Evolutionary conservation across 2,888 invertebrate species (phyloP).

Genomic region (Rotaria macrura): DNA sequence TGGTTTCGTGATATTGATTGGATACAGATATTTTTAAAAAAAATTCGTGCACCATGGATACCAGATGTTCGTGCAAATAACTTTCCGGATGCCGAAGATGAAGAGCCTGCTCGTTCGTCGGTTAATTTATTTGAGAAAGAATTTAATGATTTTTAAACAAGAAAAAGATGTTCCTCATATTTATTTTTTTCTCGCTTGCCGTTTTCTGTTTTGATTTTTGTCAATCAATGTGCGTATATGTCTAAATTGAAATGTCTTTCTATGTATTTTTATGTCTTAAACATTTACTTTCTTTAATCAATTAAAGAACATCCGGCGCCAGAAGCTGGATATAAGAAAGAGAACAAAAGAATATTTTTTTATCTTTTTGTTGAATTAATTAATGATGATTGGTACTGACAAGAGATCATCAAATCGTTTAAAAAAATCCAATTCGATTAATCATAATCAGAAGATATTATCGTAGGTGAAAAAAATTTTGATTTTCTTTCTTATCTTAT

Average conservation of each 20-base stretch:
- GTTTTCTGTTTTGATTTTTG: neutral
- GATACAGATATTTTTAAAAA: constrained; percentile 97
- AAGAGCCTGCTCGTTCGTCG: constrained; percentile 91
- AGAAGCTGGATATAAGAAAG: neutral
- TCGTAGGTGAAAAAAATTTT: neutral
- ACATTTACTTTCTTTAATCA: neutral
- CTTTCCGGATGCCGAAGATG: constrained; percentile 85
- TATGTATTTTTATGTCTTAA: neutral
- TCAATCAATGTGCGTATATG: neutral
- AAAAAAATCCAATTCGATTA: neutral
- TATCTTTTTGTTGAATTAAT: neutral
- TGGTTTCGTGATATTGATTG: constrained; percentile 98
- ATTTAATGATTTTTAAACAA: constrained; percentile 79
- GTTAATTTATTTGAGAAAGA: constrained; percentile 99
- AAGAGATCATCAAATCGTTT: neutral
- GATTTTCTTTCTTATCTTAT: no score
- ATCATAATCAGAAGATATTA: neutral
- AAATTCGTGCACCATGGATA: constrained; percentile 51
- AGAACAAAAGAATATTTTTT: neutral
- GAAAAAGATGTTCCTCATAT: neutral
- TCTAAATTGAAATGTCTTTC: constrained; percentile 1
- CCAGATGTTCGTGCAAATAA: constrained; percentile 24
- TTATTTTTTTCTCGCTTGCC: neutral
- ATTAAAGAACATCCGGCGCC: neutral
- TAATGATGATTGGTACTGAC: neutral